These are phyloP conservation scores for Lasius fuliginosus DNA, from an alignment of 2,888 invertebrate species.

Conservation along the genomic window DNA sequence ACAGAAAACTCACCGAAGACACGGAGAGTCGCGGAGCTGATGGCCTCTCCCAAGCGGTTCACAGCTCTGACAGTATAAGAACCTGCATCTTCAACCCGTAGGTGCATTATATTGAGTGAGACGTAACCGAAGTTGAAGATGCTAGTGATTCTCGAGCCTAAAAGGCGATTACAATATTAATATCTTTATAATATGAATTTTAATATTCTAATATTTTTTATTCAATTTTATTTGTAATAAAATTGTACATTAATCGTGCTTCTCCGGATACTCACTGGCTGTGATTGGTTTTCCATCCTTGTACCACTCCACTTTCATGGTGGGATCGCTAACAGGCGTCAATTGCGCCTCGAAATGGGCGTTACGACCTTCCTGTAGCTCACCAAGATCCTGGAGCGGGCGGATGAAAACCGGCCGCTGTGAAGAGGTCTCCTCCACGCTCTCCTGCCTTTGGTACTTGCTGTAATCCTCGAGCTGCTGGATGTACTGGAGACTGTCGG, in stretches of 20 bases:
- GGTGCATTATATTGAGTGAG: slow-evolving; percentile 99
- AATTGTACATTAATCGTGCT: background rate
- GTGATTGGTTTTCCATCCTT: slow-evolving; percentile 98
- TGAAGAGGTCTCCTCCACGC: slow-evolving; percentile 92
- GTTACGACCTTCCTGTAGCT: slow-evolving; percentile 95
- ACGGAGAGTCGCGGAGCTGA: slow-evolving; percentile 93
- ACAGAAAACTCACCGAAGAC: slow-evolving; percentile 87
- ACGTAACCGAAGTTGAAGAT: slow-evolving; percentile 99
- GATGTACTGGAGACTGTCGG: slow-evolving; percentile 96
- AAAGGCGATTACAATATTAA: slow-evolving; percentile 12
- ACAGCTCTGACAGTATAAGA: slow-evolving; percentile 97
- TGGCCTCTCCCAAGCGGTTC: slow-evolving; percentile 96
- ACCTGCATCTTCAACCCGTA: slow-evolving; percentile 99
- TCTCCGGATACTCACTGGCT: slow-evolving; percentile 90
- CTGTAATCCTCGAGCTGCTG: slow-evolving; percentile 96
- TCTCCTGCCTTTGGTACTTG: slow-evolving; percentile 94
- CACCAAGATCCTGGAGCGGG: slow-evolving; percentile 94
- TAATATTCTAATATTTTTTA: background rate
- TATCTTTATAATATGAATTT: background rate
- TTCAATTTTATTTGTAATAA: background rate
- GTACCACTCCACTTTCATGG: slow-evolving; percentile 98
- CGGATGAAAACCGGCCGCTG: slow-evolving; percentile 96
- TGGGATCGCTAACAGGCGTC: slow-evolving; percentile 96
- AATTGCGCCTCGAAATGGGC: slow-evolving; percentile 97
- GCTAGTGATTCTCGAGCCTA: slow-evolving; percentile 96